Evolutionary conservation across 2,888 invertebrate species (phyloP), one percentile per base, ranked within the genome.

Genomic region (Drosophila testacea): DNA sequence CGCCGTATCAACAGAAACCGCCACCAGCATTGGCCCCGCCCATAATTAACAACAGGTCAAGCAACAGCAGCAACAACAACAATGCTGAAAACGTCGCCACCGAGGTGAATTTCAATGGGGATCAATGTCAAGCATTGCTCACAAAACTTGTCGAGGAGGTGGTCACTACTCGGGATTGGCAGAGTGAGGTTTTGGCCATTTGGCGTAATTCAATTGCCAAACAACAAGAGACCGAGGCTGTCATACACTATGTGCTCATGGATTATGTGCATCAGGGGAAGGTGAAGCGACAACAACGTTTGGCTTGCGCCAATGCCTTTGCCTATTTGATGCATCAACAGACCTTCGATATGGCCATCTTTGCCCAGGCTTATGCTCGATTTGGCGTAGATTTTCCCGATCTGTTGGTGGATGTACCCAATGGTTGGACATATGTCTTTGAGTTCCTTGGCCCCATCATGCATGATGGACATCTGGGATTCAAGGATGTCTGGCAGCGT

Each of bases 371-470:
- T 0, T 92, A 91, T 47, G 60, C 56, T 0, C 82, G 81, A 10
- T 91, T 92, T 52, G 73, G 73, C 9, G 81, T 85, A 6, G 88
- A 84, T 2, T 83, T 90, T 42, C 75, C 81, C 3, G 92, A 92
- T 36, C 36, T 92, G 22, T 71, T 91, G 13, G 65, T 90, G 6
- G 92, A 92, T 73, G 91, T 91, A 22, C 92, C 92, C 9, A 89
- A 89, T 13, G 90, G 88, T 4, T 92, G 91, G 91, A 69, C 77
- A 0, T 91, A 91, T 59, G 79, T 91, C 1, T 92, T 92, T 66
- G 87, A 91, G 70, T 91, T 92, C 47, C 52, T 92, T 5, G 91
- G 92, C 0, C 91, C 92, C 0, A 73, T 92, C 0, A 73, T 92
- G 50, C 91, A 92, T 34, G 85, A 79, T 1, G 80, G 88, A 1